These are phyloP conservation scores for Meiosimyza platycephala DNA, from an alignment of 2,888 invertebrate genomes.

Conservation along the genomic window DNA sequence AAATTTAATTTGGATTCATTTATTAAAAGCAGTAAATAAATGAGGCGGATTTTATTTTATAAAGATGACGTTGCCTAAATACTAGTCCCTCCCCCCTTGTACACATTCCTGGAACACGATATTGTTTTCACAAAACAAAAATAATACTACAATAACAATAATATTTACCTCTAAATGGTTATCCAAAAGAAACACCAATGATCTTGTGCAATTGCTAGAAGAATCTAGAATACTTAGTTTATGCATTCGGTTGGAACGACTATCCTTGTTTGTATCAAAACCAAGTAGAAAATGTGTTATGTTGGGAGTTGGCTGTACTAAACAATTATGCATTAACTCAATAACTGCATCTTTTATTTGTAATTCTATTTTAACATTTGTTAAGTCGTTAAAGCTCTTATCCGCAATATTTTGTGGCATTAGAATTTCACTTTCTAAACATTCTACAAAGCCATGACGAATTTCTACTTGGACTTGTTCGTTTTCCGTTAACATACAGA, in stretches of 20 bases:
- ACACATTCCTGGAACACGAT: too few species aligned
- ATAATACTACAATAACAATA: neutral
- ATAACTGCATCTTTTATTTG: constrained; percentile 75
- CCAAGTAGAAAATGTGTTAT: constrained; percentile 90
- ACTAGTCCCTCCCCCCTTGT: too few species aligned
- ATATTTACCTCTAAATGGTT: constrained; percentile 70
- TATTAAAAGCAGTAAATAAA: too few species aligned
- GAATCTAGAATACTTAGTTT: constrained; percentile 81
- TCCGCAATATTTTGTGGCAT: constrained; percentile 47
- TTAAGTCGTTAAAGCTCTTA: constrained; percentile 35
- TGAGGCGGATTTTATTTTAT: too few species aligned
- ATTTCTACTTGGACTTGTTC: constrained; percentile 72
- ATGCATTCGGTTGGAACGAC: constrained; percentile 81
- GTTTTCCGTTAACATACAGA: constrained; percentile 79
- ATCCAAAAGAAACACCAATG: constrained; percentile 79
- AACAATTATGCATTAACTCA: constrained; percentile 79
- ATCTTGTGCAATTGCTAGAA: constrained; percentile 82
- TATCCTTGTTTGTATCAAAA: constrained; percentile 83
- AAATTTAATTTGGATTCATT: too few species aligned
- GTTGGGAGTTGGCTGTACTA: constrained; percentile 84
- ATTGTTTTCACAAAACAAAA: neutral
- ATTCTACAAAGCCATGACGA: constrained; percentile 87
- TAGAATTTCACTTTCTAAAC: constrained; percentile 74
- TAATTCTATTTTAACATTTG: constrained; percentile 54
- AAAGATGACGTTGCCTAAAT: too few species aligned